Conservation (phyloP, 2,888 invertebrate species). For the Zonitis immaculata region DNA sequence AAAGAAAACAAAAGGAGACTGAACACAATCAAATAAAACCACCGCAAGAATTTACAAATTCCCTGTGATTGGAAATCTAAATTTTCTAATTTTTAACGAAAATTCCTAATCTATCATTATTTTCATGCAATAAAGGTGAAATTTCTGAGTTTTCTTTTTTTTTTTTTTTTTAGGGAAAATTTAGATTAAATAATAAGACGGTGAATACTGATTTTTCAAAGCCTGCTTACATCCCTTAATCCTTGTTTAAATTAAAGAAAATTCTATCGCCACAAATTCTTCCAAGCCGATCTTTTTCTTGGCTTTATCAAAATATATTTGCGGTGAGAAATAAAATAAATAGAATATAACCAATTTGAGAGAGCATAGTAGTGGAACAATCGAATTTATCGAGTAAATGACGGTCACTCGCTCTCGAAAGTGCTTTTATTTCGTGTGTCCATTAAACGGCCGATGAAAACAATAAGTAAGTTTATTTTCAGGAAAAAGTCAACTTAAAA, state of each 20-base stretch:
- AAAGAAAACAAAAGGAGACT: background rate
- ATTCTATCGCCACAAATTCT: no score
- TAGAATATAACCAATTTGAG: background rate
- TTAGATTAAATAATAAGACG: no score
- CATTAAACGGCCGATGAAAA: conserved; percentile 24
- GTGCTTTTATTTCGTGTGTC: conserved; percentile 23
- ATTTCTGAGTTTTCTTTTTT: no score
- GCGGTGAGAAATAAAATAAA: background rate
- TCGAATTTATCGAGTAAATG: conserved; percentile 15
- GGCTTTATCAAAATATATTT: background rate
- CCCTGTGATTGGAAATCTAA: no score
- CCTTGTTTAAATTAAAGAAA: no score
- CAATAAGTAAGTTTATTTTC: conserved; percentile 33
- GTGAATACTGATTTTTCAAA: no score
- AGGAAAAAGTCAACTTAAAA: conserved; percentile 31
- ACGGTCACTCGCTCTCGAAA: conserved; percentile 16
- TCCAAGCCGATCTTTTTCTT: no score
- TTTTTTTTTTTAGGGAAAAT: background rate
- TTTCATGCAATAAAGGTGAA: no score
- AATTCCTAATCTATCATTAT: no score
- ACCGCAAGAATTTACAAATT: no score
- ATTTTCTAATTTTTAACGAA: no score
- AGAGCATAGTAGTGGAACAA: conserved; percentile 11
- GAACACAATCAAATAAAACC: background rate
- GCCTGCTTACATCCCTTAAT: no score